These are phyloP conservation scores for Euphysa ruthae DNA, from an alignment of 30 jellyfish, hydroid and myxozoan genomes.

Conservation along the genomic window DNA sequence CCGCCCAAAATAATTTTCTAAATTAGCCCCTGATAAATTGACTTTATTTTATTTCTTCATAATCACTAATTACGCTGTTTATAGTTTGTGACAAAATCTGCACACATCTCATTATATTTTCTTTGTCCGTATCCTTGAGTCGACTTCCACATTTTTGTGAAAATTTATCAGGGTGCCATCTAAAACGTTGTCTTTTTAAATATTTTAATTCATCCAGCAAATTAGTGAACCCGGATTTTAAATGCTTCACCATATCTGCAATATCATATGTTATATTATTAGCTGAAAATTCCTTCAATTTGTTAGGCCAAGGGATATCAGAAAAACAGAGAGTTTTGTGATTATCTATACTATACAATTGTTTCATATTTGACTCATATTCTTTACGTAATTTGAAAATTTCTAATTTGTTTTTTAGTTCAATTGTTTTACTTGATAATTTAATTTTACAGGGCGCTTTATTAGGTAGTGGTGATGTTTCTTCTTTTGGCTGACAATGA, in stretches of 20 bases:
- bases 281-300: not conserved
- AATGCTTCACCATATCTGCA: conserved; percentile 8
- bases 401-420: conserved; percentile 1
- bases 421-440: not conserved
- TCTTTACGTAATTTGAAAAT: conserved; percentile 5
- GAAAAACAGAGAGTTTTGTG: not conserved
- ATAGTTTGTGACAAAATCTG: conserved; percentile 12
- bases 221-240: conserved; percentile 6
- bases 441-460: not conserved
- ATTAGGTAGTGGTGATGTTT: not conserved
- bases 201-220: conserved; percentile 17
- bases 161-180: conserved; percentile 38
- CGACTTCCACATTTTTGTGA: conserved; percentile 29
- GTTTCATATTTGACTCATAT: not conserved
- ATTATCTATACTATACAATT: not conserved
- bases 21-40: too few species aligned
- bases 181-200: conserved; percentile 14
- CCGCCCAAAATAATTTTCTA: too few species aligned
- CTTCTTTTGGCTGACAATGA: not conserved
- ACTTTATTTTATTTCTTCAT: too few species aligned
- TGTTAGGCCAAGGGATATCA: conserved; percentile 20
- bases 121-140: conserved; percentile 2
- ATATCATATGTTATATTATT: not conserved
- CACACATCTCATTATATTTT: not conserved
- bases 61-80: too few species aligned